Percentiles rank a stretch among this genome's conserved stretches.
phyloP scores from a whole-genome alignment of 2,797 vertebrate genomes.

The Anableps anableps region DNA sequence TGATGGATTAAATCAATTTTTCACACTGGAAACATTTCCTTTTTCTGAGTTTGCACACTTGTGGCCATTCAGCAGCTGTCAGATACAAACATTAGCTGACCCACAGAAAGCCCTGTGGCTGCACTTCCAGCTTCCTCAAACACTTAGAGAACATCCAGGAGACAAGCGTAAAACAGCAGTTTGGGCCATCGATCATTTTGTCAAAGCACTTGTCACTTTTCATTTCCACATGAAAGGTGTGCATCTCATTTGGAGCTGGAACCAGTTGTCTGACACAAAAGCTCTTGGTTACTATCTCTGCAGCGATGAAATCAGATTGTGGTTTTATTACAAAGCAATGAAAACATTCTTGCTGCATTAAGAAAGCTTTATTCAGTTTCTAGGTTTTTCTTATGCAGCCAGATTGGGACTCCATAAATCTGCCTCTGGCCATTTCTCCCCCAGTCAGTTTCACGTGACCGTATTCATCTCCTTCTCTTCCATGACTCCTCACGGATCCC shows the following conservation, averaged over 20 bases:
- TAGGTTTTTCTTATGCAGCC: constrained; percentile 19
- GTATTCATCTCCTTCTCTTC: constrained; percentile 54
- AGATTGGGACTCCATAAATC: constrained; percentile 34
- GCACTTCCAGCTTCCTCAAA: constrained; percentile 24
- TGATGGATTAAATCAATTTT: constrained; percentile 29
- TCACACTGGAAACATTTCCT: constrained; percentile 12
- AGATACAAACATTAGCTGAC: constrained; percentile 22
- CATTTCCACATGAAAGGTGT: constrained; percentile 8
- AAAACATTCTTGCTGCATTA: constrained; percentile 15
- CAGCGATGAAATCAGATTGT: constrained; percentile 23
- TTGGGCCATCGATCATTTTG: constrained; percentile 30
- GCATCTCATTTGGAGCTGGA: constrained; percentile 13
- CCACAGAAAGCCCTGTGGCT: constrained; percentile 12
- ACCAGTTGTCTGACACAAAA: constrained; percentile 12
- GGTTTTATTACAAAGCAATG: constrained; percentile 24
- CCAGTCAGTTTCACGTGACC: constrained; percentile 39
- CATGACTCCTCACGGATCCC: constrained; percentile 26
- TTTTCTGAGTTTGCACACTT: neutral
- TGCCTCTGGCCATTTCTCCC: constrained; percentile 56
- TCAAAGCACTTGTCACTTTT: constrained; percentile 21
- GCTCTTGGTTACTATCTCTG: constrained; percentile 19
- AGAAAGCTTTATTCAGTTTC: constrained; percentile 34
- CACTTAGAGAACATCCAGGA: constrained; percentile 14
- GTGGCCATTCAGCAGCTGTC: constrained; percentile 34
- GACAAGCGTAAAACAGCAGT: neutral